Percentiles rank a stretch among this genome's conserved stretches.
Evolutionary conservation across 1,140 invertebrate genomes (phyloP).

Genomic region (Saccostrea cuccullata): DNA sequence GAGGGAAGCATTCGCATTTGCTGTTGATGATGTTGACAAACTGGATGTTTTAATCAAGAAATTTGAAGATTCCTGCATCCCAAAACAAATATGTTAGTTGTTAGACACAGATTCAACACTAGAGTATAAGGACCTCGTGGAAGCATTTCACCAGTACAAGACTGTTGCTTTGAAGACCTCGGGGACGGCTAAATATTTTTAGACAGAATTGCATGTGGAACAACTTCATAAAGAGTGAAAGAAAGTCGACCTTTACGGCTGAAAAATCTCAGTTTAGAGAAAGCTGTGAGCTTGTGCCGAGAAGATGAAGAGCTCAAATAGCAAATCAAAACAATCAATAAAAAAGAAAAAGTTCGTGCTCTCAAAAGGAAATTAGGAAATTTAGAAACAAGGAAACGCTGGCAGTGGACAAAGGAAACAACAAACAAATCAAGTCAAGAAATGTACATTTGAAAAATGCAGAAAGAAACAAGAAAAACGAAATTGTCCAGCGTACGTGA

Average conservation of each 20-base stretch:
- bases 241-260: conserved; percentile 7
- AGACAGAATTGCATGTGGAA: conserved; percentile 32
- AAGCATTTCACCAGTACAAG: conserved; percentile 42
- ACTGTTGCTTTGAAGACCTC: conserved; percentile 11
- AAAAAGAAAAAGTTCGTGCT: background rate
- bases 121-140: background rate
- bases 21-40: background rate
- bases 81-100: background rate
- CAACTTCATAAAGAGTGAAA: background rate
- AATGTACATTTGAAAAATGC: background rate
- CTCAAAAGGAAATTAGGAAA: background rate
- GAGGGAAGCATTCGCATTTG: background rate
- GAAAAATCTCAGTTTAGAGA: background rate
- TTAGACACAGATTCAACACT: conserved; percentile 41
- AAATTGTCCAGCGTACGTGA: conserved; percentile 29
- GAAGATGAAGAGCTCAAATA: background rate
- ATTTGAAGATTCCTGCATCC: background rate
- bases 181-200: background rate
- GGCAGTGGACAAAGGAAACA: background rate
- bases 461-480: conserved; percentile 4
- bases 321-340: background rate
- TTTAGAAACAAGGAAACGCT: background rate
- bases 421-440: background rate
- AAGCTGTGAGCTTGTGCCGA: background rate
- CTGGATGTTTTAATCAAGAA: background rate